A percentile compares a stretch with the other conserved stretches of the same genome.
Conservation (phyloP, 2,888 invertebrate genomes). For the Brenthis ino region DNA sequence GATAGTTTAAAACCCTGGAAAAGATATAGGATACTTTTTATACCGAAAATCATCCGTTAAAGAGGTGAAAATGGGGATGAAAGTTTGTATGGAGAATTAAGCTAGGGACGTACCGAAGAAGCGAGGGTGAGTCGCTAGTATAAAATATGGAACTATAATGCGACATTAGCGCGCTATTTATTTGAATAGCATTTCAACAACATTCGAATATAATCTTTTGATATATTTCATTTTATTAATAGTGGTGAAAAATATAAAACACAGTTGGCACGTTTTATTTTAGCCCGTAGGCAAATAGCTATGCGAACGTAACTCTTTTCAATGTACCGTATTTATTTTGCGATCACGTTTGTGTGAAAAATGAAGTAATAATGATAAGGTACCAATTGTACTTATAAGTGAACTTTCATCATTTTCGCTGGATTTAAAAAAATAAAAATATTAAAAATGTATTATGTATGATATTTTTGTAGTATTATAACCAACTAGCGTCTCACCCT, state of each 20-base stretch:
- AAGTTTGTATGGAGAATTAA: too few relatives aligned
- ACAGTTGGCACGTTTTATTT: constrained; percentile 2
- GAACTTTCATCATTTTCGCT: too few relatives aligned
- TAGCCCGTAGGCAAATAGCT: background rate
- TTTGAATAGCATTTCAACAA: background rate
- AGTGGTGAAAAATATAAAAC: constrained; percentile 3
- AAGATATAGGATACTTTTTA: too few relatives aligned
- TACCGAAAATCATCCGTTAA: too few relatives aligned
- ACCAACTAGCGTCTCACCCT: too few relatives aligned
- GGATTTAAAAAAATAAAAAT: background rate
- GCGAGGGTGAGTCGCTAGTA: too few relatives aligned
- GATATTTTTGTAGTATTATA: background rate
- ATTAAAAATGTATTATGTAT: background rate
- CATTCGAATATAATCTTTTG: background rate
- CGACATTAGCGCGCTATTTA: background rate
- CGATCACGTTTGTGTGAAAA: background rate
- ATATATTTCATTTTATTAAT: constrained; percentile 6
- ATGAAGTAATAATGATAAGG: background rate
- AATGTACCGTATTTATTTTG: background rate
- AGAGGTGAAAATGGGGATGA: too few relatives aligned
- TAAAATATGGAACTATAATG: too few relatives aligned
- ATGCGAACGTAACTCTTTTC: constrained; percentile 8
- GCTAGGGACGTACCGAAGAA: too few relatives aligned
- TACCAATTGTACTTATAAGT: too few relatives aligned
- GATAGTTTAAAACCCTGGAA: too few relatives aligned